A percentile compares a stretch with the other conserved stretches of the same genome.
phyloP scores from a whole-genome alignment of 2,113 vertebrate species.

The Ploceus nigricollis region DNA sequence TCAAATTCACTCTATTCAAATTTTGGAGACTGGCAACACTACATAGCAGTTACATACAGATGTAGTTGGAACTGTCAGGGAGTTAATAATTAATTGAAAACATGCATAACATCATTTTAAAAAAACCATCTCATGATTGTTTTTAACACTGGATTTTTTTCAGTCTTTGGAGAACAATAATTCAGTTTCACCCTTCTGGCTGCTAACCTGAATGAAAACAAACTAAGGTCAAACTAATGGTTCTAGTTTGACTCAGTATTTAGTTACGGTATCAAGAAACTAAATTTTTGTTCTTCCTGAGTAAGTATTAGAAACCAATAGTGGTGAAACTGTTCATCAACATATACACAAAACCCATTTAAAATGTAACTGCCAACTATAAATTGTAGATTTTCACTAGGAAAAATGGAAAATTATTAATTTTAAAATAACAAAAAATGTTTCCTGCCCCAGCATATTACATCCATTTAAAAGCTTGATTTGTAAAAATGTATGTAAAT shows the following conservation, averaged over 20 bases:
- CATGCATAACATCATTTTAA: not conserved
- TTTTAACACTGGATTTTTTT: not conserved
- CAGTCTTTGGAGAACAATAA: not conserved
- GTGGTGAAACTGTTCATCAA: not conserved
- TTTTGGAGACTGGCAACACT: not conserved
- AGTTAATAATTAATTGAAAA: constrained; percentile 1
- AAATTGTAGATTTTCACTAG: not conserved
- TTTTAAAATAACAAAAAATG: not conserved
- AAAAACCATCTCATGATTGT: not conserved
- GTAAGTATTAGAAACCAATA: not conserved
- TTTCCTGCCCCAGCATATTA: not conserved
- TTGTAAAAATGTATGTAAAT: not conserved
- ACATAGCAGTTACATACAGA: not conserved
- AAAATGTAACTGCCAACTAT: not conserved
- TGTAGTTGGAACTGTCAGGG: not conserved
- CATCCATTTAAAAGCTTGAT: not conserved
- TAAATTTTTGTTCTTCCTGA: not conserved
- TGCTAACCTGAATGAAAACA: not conserved
- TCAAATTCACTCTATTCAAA: not conserved
- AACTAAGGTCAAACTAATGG: not conserved
- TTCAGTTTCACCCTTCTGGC: not conserved
- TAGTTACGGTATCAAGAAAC: not conserved
- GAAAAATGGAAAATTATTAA: not conserved
- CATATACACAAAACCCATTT: not conserved
- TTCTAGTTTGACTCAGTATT: not conserved